Percentiles rank a stretch among this genome's conserved stretches.
Conservation (phyloP, 2,888 invertebrate genomes). For the Nebria brevicollis region DNA sequence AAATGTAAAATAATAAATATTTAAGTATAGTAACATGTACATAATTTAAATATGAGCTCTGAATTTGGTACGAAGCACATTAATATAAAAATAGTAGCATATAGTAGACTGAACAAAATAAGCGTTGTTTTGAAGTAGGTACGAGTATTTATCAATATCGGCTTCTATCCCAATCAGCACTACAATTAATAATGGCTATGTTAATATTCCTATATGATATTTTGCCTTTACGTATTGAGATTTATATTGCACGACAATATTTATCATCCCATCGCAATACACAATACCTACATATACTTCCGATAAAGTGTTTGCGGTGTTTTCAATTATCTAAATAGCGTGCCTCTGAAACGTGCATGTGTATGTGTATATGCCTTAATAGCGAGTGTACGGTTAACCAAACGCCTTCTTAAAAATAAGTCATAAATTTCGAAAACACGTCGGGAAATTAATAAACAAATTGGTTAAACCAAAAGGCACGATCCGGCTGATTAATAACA, state of each 20-base stretch:
- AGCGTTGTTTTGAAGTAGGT: too few species aligned
- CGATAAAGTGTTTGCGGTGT: background rate
- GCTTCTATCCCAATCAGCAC: too few species aligned
- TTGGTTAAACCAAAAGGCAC: conserved; percentile 44
- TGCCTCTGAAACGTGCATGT: background rate
- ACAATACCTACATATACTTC: background rate
- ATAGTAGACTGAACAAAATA: too few species aligned
- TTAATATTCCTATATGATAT: too few species aligned
- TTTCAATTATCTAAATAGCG: background rate
- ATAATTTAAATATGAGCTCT: too few species aligned
- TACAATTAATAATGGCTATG: too few species aligned
- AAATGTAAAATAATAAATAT: too few species aligned
- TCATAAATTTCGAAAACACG: conserved; percentile 46
- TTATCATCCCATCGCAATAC: background rate
- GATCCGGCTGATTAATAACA: conserved; percentile 45
- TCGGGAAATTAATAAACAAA: conserved; percentile 46
- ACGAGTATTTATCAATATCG: too few species aligned
- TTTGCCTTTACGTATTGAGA: background rate
- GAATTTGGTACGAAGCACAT: too few species aligned
- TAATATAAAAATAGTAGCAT: too few species aligned
- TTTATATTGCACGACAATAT: background rate
- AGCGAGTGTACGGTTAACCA: conserved; percentile 12
- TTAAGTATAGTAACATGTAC: too few species aligned
- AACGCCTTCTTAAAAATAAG: conserved; percentile 37
- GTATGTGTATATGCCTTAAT: background rate